Conservation (phyloP, 1,140 invertebrate genomes). For the Drosophila bifasciata region DNA sequence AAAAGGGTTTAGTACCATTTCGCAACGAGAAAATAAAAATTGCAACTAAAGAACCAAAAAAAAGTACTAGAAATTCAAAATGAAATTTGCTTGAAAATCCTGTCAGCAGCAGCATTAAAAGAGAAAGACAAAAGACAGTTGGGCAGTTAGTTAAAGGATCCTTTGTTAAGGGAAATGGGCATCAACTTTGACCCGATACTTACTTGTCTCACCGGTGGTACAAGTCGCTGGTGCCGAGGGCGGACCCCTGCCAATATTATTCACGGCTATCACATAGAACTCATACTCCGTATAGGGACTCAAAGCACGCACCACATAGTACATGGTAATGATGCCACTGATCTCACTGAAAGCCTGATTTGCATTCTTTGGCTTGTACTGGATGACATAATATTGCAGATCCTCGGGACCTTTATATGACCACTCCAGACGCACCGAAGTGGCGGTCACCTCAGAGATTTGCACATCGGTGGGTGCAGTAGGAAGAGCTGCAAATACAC, state of each 20-base stretch:
- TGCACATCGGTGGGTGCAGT: conserved; percentile 93
- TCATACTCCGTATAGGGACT: conserved; percentile 98
- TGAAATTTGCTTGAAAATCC: conserved; percentile 65
- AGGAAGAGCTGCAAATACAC: conserved; percentile 87
- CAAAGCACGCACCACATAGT: conserved; percentile 94
- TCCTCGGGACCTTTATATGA: conserved; percentile 93
- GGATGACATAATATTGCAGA: conserved; percentile 96
- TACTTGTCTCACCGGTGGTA: conserved; percentile 98
- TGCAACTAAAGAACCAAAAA: conserved; percentile 17
- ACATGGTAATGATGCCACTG: conserved; percentile 95
- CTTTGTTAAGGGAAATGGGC: conserved; percentile 1
- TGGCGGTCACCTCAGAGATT: conserved; percentile 96
- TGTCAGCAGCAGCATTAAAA: conserved; percentile 31
- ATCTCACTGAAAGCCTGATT: conserved; percentile 94
- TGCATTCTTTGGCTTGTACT: conserved; percentile 96
- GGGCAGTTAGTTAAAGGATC: conserved; percentile 47
- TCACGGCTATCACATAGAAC: conserved; percentile 97
- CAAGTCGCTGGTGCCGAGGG: conserved; percentile 93
- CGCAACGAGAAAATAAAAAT: conserved; percentile 40
- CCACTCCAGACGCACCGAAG: conserved; percentile 95
- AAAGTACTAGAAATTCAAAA: conserved; percentile 37
- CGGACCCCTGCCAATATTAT: conserved; percentile 95
- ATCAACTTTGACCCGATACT: conserved; percentile 81
- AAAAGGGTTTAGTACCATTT: conserved; percentile 54
- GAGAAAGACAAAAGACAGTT: conserved; percentile 28